Conservation (phyloP, 2,888 invertebrate species). For the Dryobotodes eremita region DNA sequence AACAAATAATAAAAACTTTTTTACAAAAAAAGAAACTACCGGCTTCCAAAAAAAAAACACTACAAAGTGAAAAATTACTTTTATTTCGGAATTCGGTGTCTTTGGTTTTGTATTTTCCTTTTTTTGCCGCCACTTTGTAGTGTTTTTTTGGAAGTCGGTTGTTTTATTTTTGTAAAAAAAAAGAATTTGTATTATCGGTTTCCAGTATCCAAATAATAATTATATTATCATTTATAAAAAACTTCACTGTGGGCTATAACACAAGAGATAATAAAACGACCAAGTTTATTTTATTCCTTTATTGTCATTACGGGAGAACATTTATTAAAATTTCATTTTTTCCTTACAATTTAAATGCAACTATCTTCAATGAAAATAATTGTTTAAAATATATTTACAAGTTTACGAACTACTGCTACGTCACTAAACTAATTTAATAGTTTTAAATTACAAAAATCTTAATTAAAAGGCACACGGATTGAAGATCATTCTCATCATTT, state of each 20-base stretch:
- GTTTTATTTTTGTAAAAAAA: no score
- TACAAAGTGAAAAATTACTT: no score
- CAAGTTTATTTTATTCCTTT: conserved; percentile 85
- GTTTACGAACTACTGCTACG: conserved; percentile 74
- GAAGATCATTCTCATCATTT: conserved; percentile 62
- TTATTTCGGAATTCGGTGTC: no score
- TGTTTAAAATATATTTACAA: conserved; percentile 88
- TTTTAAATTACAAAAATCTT: conserved; percentile 84
- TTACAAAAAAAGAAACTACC: no score
- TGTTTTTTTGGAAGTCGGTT: no score
- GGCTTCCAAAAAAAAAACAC: no score
- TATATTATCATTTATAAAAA: no score
- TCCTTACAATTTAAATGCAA: conserved; percentile 87
- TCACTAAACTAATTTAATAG: conserved; percentile 77
- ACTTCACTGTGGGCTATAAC: no score
- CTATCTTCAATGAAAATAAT: conserved; percentile 87
- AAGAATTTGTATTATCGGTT: not conserved
- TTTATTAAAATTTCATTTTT: conserved; percentile 88
- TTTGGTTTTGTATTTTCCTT: no score
- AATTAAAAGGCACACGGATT: conserved; percentile 83
- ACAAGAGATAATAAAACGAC: conserved; percentile 35
- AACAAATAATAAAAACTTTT: no score
- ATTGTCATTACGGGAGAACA: conserved; percentile 89
- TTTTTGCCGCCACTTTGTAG: no score
- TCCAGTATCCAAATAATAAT: not conserved